Conservation (phyloP, 2,797 vertebrate species). For the Simalia tracyae region DNA sequence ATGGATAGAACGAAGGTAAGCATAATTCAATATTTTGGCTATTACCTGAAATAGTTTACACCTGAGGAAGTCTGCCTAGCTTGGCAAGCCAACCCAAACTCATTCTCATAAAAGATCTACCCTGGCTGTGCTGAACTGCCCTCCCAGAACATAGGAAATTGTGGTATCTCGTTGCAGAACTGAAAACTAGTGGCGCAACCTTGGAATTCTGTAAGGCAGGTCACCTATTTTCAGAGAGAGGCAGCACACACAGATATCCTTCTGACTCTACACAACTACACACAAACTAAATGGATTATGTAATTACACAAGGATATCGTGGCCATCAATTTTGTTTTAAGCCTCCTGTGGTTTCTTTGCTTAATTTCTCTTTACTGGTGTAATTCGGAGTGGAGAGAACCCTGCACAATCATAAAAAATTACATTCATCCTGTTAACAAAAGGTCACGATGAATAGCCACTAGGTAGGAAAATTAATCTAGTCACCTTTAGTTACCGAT, state of each 20-base stretch:
- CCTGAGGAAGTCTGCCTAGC: not conserved
- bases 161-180: slow-evolving; percentile 43
- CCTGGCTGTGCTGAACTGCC: slow-evolving; percentile 48
- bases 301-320: not conserved
- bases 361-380: not conserved
- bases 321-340: not conserved
- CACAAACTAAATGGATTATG: not conserved
- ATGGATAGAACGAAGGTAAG: not conserved
- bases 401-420: not conserved
- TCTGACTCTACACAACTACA: not conserved
- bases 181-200: slow-evolving; percentile 39
- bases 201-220: slow-evolving; percentile 30
- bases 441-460: too few relatives aligned
- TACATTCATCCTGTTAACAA: not conserved
- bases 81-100: not conserved
- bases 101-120: slow-evolving; percentile 37
- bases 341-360: not conserved
- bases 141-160: slow-evolving; percentile 34
- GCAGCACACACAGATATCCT: not conserved
- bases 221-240: slow-evolving; percentile 21
- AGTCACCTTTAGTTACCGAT: not conserved
- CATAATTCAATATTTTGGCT: not conserved
- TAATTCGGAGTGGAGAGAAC: not conserved
- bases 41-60: not conserved
- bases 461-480: not conserved